Evolutionary conservation across 2,113 vertebrate species (phyloP), one percentile per base, ranked within the genome.

Genomic region (Phaethornis superciliosus): DNA sequence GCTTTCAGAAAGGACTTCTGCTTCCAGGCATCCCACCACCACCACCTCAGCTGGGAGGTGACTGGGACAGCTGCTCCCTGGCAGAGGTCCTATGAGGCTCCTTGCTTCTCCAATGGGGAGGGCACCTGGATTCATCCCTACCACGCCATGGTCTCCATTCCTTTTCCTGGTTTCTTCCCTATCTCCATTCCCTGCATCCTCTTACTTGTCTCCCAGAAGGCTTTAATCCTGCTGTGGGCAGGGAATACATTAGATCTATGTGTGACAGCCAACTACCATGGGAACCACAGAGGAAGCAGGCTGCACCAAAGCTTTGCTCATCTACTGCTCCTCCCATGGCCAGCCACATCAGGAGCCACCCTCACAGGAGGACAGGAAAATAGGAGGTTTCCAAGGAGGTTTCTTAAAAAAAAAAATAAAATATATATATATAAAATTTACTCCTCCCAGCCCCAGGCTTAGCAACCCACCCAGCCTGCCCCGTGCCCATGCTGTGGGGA

Each of bases 261-360:
- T 63, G 92, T 88, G 94, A 95, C 88, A 96, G 89, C 87, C 91
- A 37, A 93, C 75, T 49, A 92, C 96, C 96, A 95, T 96, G 91
- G 96, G 95, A 97, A 96, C 91, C 6, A 54, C n/a, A 10, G 68
- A 7, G 81, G 76, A 52, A 85, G 89, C 67, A 87, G 84, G 37
- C 92, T 70, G 90, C 94, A 60, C 75, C 10, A 1, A 44, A 28
- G 85, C 90, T 76, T 52, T 80, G 52, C 58, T 28, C 82, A 19
- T 55, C 68, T 49, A 24, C 95, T 46, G 92, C 91, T 95, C 93
- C 95, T 93, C 79, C 95, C 33, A 59, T 5, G 75, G 88, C 79
- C 88, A n/a, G 81, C 7, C 60, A 9, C 89, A 64, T 4, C 69
- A 13, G 81, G 44, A 94, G 78, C 78, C 64, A 69, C 6, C 83